A percentile compares a stretch with the other conserved stretches of the same genome.
These are phyloP conservation scores for Drosophila crucigera DNA, from an alignment of 2,888 invertebrate species.

Conservation along the genomic window DNA sequence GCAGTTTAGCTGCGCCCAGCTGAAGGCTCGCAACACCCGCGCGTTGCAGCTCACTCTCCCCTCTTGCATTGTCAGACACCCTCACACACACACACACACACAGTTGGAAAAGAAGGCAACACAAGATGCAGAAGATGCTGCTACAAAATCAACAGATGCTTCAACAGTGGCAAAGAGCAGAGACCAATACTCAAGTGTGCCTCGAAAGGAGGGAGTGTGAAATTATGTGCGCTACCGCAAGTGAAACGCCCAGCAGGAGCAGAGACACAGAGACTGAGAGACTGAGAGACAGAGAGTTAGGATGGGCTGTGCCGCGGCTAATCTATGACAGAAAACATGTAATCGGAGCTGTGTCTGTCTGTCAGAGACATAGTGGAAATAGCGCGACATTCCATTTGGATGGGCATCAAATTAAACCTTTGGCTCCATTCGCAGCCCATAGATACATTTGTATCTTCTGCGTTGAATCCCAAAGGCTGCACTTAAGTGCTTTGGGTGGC, in stretches of 20 bases:
- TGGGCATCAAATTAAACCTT: slow-evolving; percentile 51
- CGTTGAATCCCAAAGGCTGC: slow-evolving; percentile 57
- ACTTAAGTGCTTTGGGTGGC: slow-evolving; percentile 65
- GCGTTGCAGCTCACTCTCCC: slow-evolving; percentile 6
- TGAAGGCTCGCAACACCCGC: slow-evolving; percentile 17
- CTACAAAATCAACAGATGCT: slow-evolving; percentile 73
- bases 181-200: slow-evolving; percentile 6
- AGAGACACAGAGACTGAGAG: not conserved
- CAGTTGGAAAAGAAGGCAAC: slow-evolving; percentile 27
- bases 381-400: slow-evolving; percentile 49
- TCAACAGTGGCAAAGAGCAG: slow-evolving; percentile 26
- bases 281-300: not conserved
- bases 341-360: slow-evolving; percentile 55
- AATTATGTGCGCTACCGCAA: slow-evolving; percentile 66
- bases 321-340: slow-evolving; percentile 81
- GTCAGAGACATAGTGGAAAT: slow-evolving; percentile 49
- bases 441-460: slow-evolving; percentile 31
- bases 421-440: slow-evolving; percentile 58
- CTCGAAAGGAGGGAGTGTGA: slow-evolving; percentile 63
- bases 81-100: slow-evolving; percentile 30
- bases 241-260: slow-evolving; percentile 50
- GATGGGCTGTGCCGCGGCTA: slow-evolving; percentile 66
- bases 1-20: slow-evolving; percentile 63
- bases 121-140: slow-evolving; percentile 29
- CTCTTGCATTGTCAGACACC: slow-evolving; percentile 34